These are phyloP conservation scores for Erannis defoliaria DNA, from an alignment of 2,888 invertebrate genomes.

Conservation along the genomic window DNA sequence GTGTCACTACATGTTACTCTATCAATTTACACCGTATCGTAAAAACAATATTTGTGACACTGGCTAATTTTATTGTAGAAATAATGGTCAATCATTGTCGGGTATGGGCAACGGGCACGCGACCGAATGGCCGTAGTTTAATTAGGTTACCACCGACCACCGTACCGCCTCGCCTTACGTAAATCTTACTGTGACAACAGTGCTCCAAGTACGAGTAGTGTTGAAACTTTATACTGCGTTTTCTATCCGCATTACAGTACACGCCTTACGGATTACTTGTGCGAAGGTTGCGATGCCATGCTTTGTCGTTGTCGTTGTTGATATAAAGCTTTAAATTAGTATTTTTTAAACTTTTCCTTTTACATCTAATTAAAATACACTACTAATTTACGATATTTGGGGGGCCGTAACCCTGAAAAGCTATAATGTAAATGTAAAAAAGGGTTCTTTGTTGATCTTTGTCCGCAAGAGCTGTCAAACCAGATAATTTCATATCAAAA, in stretches of 20 bases:
- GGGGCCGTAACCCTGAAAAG: too few relatives aligned
- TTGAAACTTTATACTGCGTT: slow-evolving; percentile 65
- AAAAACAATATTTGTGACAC: slow-evolving; percentile 15
- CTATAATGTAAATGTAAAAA: too few relatives aligned
- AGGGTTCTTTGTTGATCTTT: too few relatives aligned
- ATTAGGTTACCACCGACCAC: slow-evolving; percentile 65
- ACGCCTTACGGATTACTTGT: slow-evolving; percentile 42
- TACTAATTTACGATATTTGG: too few relatives aligned
- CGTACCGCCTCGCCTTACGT: slow-evolving; percentile 73
- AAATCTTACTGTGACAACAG: slow-evolving; percentile 78
- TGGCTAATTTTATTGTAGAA: slow-evolving; percentile 12
- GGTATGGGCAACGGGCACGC: slow-evolving; percentile 41
- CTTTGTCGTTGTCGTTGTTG: slow-evolving; percentile 9
- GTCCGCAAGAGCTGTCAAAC: too few relatives aligned
- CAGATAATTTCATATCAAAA: too few relatives aligned
- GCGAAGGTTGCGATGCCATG: slow-evolving; percentile 57
- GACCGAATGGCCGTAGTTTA: slow-evolving; percentile 58
- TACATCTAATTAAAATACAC: too few relatives aligned
- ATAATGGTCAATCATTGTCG: slow-evolving; percentile 30
- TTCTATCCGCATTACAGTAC: slow-evolving; percentile 53
- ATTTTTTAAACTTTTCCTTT: too few relatives aligned
- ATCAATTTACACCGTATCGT: neutral
- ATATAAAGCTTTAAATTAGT: neutral
- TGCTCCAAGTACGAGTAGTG: slow-evolving; percentile 59
- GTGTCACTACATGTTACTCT: too few relatives aligned